phyloP scores from a whole-genome alignment of 2,797 vertebrate genomes.

The Halcyon leucocephala region DNA sequence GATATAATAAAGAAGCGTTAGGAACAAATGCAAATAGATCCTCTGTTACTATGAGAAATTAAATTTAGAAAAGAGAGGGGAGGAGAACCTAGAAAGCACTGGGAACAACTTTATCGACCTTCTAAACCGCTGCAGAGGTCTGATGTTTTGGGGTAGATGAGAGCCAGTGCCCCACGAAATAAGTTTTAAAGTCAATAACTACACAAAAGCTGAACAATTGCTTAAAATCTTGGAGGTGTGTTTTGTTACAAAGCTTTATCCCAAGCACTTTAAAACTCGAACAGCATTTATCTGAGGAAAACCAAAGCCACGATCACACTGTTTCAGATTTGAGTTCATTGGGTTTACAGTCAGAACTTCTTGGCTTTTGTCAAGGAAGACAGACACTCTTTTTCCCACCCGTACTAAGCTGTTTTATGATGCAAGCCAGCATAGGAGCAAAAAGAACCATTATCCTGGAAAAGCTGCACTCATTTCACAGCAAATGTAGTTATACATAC shows the following conservation, averaged over 20 bases:
- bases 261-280: background rate
- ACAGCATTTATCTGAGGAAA: background rate
- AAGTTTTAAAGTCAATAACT: background rate
- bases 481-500: background rate
- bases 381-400: background rate
- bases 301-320: background rate
- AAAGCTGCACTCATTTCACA: background rate
- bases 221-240: background rate
- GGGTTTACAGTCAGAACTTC: background rate
- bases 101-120: background rate
- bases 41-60: background rate
- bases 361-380: background rate
- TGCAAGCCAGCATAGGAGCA: background rate
- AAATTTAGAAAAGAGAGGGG: background rate
- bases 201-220: background rate
- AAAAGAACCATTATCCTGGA: background rate
- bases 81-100: background rate
- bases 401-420: background rate
- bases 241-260: background rate
- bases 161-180: background rate
- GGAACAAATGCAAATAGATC: background rate
- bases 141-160: background rate
- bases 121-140: background rate
- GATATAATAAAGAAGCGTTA: background rate
- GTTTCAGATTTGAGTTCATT: background rate